A percentile compares a stretch with the other conserved stretches of the same genome.
phyloP scores from a whole-genome alignment of 2,888 invertebrate genomes.

The Salticus scenicus region DNA sequence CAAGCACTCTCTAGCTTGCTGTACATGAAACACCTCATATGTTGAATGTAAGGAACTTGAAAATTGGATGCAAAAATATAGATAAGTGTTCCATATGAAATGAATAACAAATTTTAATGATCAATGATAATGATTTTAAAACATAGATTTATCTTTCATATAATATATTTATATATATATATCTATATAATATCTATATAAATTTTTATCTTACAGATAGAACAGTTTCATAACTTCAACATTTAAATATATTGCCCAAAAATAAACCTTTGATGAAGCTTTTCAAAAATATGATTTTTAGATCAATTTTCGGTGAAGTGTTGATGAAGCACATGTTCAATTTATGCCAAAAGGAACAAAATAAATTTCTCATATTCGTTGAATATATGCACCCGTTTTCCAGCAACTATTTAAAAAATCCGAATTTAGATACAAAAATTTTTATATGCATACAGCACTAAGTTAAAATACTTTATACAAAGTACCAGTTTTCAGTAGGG shows the following conservation, averaged over 20 bases:
- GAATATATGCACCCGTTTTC: too few relatives aligned
- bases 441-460: too few relatives aligned
- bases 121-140: conserved; percentile 64
- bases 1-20: conserved; percentile 37
- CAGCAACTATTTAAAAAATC: too few relatives aligned
- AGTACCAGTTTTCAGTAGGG: background rate
- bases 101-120: conserved; percentile 53
- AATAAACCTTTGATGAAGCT: conserved; percentile 61
- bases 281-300: conserved; percentile 60
- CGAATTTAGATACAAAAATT: too few relatives aligned
- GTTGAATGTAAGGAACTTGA: conserved; percentile 53
- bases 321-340: conserved; percentile 10
- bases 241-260: conserved; percentile 66
- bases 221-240: conserved; percentile 46
- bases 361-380: too few relatives aligned
- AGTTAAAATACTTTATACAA: too few relatives aligned
- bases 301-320: conserved; percentile 47
- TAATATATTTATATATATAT: conserved; percentile 38
- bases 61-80: conserved; percentile 50
- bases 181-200: conserved; percentile 61
- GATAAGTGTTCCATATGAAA: conserved; percentile 66
- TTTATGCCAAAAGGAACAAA: background rate
- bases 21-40: background rate
- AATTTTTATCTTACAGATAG: conserved; percentile 57
- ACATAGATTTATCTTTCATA: conserved; percentile 50